A percentile compares a stretch with the other conserved stretches of the same genome.
Evolutionary conservation across 2,888 invertebrate species (phyloP).

Genomic region (Netelia inedita): DNA sequence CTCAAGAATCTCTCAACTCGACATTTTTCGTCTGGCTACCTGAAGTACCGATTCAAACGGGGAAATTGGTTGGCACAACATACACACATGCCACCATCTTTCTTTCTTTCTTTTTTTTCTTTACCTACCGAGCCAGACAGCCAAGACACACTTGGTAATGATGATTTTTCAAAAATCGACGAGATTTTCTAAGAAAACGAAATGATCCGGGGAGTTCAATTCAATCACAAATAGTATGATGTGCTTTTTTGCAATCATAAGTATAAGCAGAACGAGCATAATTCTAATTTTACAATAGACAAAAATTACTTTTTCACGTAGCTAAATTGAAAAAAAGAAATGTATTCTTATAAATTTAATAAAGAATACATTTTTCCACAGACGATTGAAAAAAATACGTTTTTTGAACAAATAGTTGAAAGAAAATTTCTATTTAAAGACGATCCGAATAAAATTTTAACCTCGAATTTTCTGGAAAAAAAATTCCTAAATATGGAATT

Average conservation of each 20-base stretch:
- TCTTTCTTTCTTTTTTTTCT: slow-evolving; percentile 8
- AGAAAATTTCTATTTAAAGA: not conserved
- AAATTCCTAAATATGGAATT: slow-evolving; percentile 30
- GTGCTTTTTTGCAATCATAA: too few species aligned
- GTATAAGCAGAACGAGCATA: not conserved
- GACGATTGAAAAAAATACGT: not conserved
- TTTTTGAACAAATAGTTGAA: too few species aligned
- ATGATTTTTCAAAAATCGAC: too few species aligned
- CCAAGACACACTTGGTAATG: too few species aligned
- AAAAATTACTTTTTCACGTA: not conserved
- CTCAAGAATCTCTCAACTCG: slow-evolving; percentile 60
- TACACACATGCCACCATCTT: slow-evolving; percentile 16
- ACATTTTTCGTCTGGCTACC: slow-evolving; percentile 66
- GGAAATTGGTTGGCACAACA: slow-evolving; percentile 36
- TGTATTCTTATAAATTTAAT: not conserved
- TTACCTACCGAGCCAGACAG: not conserved
- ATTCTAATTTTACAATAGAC: not conserved
- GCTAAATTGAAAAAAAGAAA: not conserved
- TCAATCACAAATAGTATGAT: too few species aligned
- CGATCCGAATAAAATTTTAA: not conserved
- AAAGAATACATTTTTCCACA: not conserved
- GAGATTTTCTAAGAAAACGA: too few species aligned
- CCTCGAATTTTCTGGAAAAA: not conserved
- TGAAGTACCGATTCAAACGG: slow-evolving; percentile 64
- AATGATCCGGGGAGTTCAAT: too few species aligned